Evolutionary conservation across 2,888 invertebrate genomes (phyloP), one percentile per base, ranked within the genome.

Genomic region (Hydroisotoma schaefferi): DNA sequence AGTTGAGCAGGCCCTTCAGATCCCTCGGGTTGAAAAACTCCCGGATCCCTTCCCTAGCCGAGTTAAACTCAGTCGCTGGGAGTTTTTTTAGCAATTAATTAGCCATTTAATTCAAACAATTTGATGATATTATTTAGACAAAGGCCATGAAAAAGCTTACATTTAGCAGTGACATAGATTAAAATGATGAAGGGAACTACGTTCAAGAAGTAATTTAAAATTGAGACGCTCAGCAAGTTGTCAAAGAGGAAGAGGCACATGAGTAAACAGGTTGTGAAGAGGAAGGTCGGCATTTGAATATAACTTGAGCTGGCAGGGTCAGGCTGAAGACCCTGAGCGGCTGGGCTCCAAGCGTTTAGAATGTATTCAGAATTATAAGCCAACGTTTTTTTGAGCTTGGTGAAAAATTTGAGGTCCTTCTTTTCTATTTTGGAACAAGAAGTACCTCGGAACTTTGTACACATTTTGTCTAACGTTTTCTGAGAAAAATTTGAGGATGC

Each of bases 211-310:
- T 69, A 69, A 1, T 59, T 61, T 26, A 69, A 29, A 15, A 57
- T 40, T 2, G 65, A 60, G n/a, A 69, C 56, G 20, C 57, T 38
- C 3, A 69, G 57, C 22, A 69, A 44, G 22, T 63, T 67, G 28
- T 65, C 65, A 44, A 65, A 67, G 1, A 69, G 47, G 23, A 69
- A 64, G 3, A 67, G 55, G 1, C 53, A 59, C 15, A 67, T 58
- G 29, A 67, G 37, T 15, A 65, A 51, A 20, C 40, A 40, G 8
- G 40, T 40, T 20, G 40, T 40, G n/a, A 40, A 40, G n/a, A 58
- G 49, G 40, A 57, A 48, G 18, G 61, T 46, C 23, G 52, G 55
- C 10, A 69, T 18, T 20, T 58, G 52, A 2, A 40, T 53, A n/a
- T 27, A 57, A 38, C 55, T 59, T 1, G 57, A 56, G 43, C 57